Evolutionary conservation across 2,113 vertebrate genomes (phyloP).

Genomic region (Muscicapa adusta): DNA sequence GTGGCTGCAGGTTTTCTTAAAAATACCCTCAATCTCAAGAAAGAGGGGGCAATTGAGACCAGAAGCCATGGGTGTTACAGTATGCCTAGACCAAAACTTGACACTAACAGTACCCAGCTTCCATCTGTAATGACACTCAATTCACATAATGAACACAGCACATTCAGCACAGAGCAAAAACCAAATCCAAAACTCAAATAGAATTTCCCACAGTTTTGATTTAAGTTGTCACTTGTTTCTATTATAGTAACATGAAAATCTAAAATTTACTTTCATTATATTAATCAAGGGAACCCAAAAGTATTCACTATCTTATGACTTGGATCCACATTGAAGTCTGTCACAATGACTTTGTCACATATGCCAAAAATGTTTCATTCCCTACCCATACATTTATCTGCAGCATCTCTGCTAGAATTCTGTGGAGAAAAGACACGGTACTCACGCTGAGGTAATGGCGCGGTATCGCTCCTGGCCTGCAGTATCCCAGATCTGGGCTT

Average conservation of each 20-base stretch:
- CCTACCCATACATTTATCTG: neutral
- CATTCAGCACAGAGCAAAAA: neutral
- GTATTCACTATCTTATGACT: neutral
- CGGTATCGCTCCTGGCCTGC: constrained; percentile 96
- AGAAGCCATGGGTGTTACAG: neutral
- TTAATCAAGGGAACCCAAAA: neutral
- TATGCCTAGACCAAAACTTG: neutral
- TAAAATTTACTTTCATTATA: neutral
- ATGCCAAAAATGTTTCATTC: neutral
- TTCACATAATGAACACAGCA: neutral
- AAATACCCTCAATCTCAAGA: neutral
- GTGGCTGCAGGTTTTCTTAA: neutral
- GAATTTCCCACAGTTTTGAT: neutral
- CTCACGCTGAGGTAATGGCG: constrained; percentile 97
- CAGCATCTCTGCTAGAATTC: neutral
- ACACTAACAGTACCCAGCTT: neutral
- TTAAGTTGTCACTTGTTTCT: neutral
- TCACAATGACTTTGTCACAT: neutral
- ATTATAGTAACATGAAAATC: neutral
- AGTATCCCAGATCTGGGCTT: constrained; percentile 97
- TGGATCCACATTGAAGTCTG: neutral
- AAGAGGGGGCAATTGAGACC: neutral
- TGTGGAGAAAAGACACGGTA: neutral
- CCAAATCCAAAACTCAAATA: neutral
- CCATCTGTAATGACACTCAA: neutral